Base-by-base conservation (phyloP, 2,888 invertebrate species). In the Eupithecia inturbata region DNA sequence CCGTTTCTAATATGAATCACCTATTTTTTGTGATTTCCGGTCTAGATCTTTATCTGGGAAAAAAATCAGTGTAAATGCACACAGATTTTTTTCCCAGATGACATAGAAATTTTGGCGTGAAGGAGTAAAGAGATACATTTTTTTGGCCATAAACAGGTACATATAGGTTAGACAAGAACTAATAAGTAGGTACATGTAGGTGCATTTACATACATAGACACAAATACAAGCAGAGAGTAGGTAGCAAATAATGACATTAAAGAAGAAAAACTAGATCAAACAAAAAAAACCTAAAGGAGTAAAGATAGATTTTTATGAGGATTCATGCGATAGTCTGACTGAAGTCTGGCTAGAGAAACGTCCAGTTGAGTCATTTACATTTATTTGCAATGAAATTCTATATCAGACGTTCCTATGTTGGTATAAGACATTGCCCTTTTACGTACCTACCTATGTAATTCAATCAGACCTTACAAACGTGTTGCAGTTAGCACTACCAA, bases 341-440 rank as follows among this genome's bases (percentile, higher is more conserved):
- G 22, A 31, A 62, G 31, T 62, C 31, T 19, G 62, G 31, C 19
- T 62, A 53, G 62, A 16, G 31, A 62, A 19, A 62, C 62, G 31
- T 63, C 31, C 49, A 14, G 62, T 36, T 26, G 45, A 70, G 63
- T 72, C 68, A 74, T 72, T 49, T 3, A 62, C 16, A 9, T 62
- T 14, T 31, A 31, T 62, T 31, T 62, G 31, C 31, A 31, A 62
- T 60, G 28, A 67, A 68, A 45, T 67, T 74, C 81, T 81, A 83
- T 53, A 53, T 9, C 14, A 10, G 19, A 9, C n/a, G 62, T 28
- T 19, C 16, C 31, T 31, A 57, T 57, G 26, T n/a, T n/a, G n/a
- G n/a, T 26, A 26, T 57, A 57, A 57, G 57, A 14, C 26, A 62
- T 53, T 33, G 31, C 49, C 22, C 9, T 68, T 57, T 12, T 16